These are phyloP conservation scores for Phaenicophaeus curvirostris DNA, from an alignment of 2,797 vertebrate species.

Conservation along the genomic window DNA sequence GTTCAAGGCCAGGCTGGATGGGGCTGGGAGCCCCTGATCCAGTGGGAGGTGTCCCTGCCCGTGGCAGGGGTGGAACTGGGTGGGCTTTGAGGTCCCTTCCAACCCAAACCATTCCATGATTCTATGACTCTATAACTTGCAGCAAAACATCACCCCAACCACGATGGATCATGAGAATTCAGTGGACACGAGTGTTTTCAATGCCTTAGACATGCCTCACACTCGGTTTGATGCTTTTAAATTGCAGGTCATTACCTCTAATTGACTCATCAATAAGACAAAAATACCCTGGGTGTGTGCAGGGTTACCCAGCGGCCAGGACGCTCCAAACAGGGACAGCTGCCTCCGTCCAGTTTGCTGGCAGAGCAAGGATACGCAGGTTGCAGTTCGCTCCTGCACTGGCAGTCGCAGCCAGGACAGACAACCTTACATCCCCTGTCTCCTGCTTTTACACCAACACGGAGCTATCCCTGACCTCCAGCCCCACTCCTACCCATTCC, in stretches of 20 bases:
- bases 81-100: too few species aligned
- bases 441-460: background rate
- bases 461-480: background rate
- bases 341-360: fast-evolving
- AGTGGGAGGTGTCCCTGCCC: too few species aligned
- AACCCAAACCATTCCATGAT: too few species aligned
- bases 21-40: too few species aligned
- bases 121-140: too few species aligned
- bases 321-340: background rate
- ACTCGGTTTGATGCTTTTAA: background rate
- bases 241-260: background rate
- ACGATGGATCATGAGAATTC: too few species aligned
- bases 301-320: background rate
- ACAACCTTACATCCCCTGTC: fast-evolving
- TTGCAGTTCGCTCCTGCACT: background rate
- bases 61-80: too few species aligned
- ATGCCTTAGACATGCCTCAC: fast-evolving
- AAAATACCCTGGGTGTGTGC: background rate
- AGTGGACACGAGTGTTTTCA: fast-evolving
- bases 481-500: background rate
- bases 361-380: background rate
- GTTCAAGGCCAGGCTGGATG: too few species aligned
- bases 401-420: background rate
- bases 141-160: background rate
- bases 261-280: background rate